Conservation (phyloP, 2,797 vertebrate genomes). For the Rhadinocentrus ornatus region DNA sequence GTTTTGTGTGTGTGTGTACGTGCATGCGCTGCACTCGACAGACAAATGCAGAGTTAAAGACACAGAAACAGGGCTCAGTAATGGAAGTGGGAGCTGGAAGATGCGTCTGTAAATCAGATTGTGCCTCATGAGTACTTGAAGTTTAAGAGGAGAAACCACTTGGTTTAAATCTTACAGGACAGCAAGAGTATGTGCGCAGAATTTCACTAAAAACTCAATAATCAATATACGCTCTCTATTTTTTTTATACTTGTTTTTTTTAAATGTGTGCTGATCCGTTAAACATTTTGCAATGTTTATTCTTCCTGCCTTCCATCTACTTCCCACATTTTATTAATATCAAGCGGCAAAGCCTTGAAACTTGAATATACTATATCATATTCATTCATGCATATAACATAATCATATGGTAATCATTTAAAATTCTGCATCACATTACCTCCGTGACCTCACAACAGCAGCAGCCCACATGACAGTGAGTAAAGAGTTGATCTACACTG, state of each 20-base stretch:
- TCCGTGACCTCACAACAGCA: constrained; percentile 2
- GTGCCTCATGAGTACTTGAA: constrained; percentile 35
- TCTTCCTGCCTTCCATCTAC: background rate
- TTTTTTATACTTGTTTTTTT: background rate
- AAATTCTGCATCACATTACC: constrained; percentile 6
- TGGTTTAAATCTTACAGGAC: constrained; percentile 14
- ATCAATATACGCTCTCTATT: background rate
- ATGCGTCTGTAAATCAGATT: constrained; percentile 38
- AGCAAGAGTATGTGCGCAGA: background rate
- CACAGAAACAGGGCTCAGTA: constrained; percentile 39
- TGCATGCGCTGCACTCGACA: constrained; percentile 18
- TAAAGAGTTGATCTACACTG: constrained; percentile 13
- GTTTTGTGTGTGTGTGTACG: constrained; percentile 23
- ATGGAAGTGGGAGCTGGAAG: constrained; percentile 52
- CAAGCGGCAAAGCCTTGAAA: constrained; percentile 17
- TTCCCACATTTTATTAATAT: constrained; percentile 11
- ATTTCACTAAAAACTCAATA: background rate
- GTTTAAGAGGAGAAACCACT: constrained; percentile 2
- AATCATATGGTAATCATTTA: constrained; percentile 22
- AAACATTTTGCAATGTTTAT: background rate
- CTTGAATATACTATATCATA: constrained; percentile 3
- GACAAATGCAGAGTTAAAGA: constrained; percentile 58
- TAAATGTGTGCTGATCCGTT: background rate
- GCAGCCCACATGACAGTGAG: constrained; percentile 4
- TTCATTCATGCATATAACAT: constrained; percentile 9